Percentiles rank a stretch among this genome's conserved stretches.
Evolutionary conservation across 2,888 invertebrate genomes (phyloP).

Genomic region (Gryllus longicercus): DNA sequence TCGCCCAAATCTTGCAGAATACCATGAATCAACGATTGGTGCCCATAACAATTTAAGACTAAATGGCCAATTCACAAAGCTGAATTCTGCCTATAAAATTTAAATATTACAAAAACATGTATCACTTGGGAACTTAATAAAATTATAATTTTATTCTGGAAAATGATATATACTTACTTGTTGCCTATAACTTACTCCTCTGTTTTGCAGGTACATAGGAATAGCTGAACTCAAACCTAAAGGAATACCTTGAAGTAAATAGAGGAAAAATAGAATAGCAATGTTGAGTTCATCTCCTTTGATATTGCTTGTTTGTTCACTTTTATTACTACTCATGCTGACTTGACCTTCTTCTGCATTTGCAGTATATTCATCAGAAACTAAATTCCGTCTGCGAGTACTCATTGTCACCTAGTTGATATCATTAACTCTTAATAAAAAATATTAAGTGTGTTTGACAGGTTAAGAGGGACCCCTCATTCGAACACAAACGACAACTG

Average conservation of each 20-base stretch:
- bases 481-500: too few species aligned
- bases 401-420: slow-evolving; percentile 18
- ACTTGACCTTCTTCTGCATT: slow-evolving; percentile 19
- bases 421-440: not conserved
- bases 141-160: not conserved
- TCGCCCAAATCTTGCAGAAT: slow-evolving; percentile 77
- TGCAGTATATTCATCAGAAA: not conserved
- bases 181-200: slow-evolving; percentile 88
- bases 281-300: slow-evolving; percentile 78
- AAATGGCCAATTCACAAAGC: slow-evolving; percentile 91
- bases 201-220: slow-evolving; percentile 91
- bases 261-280: slow-evolving; percentile 82
- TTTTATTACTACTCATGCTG: not conserved
- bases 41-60: slow-evolving; percentile 95
- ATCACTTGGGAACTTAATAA: not conserved
- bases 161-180: slow-evolving; percentile 57
- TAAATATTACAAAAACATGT: slow-evolving; percentile 22
- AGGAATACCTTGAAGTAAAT: slow-evolving; percentile 92
- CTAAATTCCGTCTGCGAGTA: slow-evolving; percentile 12
- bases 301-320: slow-evolving; percentile 28
- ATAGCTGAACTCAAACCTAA: slow-evolving; percentile 90
- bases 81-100: slow-evolving; percentile 78
- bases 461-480: too few species aligned
- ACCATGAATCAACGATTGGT: slow-evolving; percentile 93
- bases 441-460: not conserved